These are phyloP conservation scores for Columbina picui DNA, from an alignment of 2,113 vertebrate genomes.

Conservation along the genomic window DNA sequence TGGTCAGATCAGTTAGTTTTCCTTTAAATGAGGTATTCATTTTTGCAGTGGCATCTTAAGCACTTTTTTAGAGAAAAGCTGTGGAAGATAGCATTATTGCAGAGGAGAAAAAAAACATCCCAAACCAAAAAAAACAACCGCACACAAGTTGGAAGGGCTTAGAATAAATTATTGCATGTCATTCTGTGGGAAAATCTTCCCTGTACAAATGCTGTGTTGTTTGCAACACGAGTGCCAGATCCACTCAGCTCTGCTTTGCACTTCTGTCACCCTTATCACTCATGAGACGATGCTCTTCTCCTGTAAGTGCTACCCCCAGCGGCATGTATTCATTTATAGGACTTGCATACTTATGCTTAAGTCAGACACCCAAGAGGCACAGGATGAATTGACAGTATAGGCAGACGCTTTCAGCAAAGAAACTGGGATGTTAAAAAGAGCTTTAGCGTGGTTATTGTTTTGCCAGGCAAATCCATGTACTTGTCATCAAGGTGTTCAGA, in stretches of 20 bases:
- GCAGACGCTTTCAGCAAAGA: conserved; percentile 60
- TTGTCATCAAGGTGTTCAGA: conserved; percentile 73
- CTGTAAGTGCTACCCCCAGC: conserved; percentile 34
- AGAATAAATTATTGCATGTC: conserved; percentile 58
- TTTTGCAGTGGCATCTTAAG: conserved; percentile 6
- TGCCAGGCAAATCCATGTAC: conserved; percentile 65
- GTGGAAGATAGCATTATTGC: conserved; percentile 25
- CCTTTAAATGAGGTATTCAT: neutral
- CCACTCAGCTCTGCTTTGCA: conserved; percentile 55
- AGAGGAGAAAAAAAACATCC: neutral
- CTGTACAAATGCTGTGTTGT: neutral
- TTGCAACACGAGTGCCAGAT: conserved; percentile 59
- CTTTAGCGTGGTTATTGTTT: conserved; percentile 58
- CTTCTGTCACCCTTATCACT: conserved; percentile 56
- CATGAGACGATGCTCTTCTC: conserved; percentile 32
- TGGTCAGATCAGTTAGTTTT: neutral
- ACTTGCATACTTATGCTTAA: conserved; percentile 25
- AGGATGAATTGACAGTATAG: conserved; percentile 45
- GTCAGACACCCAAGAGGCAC: conserved; percentile 50
- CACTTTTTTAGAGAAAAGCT: conserved; percentile 29
- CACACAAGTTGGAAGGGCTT: conserved; percentile 48
- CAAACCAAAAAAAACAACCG: neutral
- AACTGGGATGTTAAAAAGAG: conserved; percentile 48
- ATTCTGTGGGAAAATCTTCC: conserved; percentile 49
- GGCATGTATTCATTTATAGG: conserved; percentile 12